Evolutionary conservation across 2,797 vertebrate genomes (phyloP).

Genomic region (Acridotheres tristis): DNA sequence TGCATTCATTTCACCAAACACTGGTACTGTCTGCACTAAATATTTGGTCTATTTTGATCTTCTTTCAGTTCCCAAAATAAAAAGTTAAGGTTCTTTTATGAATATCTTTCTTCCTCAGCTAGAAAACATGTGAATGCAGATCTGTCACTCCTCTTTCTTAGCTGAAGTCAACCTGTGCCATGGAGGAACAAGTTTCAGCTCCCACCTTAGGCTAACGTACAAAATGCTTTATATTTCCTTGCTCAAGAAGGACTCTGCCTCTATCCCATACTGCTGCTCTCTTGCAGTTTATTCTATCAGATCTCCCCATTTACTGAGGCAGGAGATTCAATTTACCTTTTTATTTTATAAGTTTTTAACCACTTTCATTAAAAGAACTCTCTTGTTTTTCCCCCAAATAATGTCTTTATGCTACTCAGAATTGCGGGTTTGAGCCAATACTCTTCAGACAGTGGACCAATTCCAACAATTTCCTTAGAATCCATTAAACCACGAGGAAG

Average conservation of each 20-base stretch:
- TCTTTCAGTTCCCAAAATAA: constrained; percentile 22
- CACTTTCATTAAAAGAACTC: neutral
- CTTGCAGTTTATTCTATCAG: neutral
- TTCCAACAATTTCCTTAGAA: neutral
- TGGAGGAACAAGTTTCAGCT: neutral
- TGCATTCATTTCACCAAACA: constrained; percentile 14
- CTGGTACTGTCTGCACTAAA: neutral
- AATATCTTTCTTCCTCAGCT: neutral
- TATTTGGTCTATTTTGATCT: constrained; percentile 6
- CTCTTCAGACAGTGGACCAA: neutral
- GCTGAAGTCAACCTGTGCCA: neutral
- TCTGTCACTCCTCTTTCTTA: neutral
- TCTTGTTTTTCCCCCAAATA: neutral
- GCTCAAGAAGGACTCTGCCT: neutral
- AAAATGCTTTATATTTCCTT: neutral
- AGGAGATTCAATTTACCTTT: neutral
- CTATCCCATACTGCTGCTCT: neutral
- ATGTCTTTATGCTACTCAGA: neutral
- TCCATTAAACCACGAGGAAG: neutral
- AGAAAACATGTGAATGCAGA: neutral
- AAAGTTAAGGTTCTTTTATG: neutral
- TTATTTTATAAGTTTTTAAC: neutral
- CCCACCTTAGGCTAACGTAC: neutral
- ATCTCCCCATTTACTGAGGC: neutral
- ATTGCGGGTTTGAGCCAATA: neutral